Evolutionary conservation across 2,797 vertebrate species (phyloP), one percentile per base, ranked within the genome.

Genomic region (Crenichthys baileyi): DNA sequence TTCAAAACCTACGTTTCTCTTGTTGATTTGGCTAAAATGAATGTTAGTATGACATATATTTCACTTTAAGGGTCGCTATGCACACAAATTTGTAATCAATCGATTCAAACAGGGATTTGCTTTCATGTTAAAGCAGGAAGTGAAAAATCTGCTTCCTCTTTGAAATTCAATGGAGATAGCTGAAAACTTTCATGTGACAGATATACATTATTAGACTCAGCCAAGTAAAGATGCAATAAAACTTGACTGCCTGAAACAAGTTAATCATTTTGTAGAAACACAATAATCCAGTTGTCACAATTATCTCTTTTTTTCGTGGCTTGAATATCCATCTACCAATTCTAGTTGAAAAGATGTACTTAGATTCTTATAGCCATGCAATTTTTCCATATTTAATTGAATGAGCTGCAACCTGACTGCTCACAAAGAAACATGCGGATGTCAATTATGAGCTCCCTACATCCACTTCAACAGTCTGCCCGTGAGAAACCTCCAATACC

Each of bases 391-490:
- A 77, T 83, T 72, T 87, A 89, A 89, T 83, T 91, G 85, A 91
- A 91, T 85, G 86, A 87, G 77, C 48, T 1, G 58, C 29, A 41
- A 73, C 29, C 77, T 56, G 80, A 87, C 63, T 76, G 78, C 82
- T 83, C 74, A 79, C 85, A 87, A 84, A 85, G 81, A 88, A 84
- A 89, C 85, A 73, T 39, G 56, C 46, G 48, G 70, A 79, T 87
- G 84, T 90, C 90, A 87, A 89, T 89, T 90, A 85, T 79, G 78
- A 87, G 78, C 74, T 86, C 84, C 84, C 86, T 85, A 88, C 84
- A 75, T 87, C 79, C 80, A 82, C 82, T 90, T 83, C 78, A 76
- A 41, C 0, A 1, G 29, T 73, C 50, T 75, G 46, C 75, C 26
- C 70, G 12, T 56, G 41, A 51, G 70, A 29, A 58, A 13, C 31